phyloP scores from a whole-genome alignment of 2,888 invertebrate species.

The Cheilosia variabilis region DNA sequence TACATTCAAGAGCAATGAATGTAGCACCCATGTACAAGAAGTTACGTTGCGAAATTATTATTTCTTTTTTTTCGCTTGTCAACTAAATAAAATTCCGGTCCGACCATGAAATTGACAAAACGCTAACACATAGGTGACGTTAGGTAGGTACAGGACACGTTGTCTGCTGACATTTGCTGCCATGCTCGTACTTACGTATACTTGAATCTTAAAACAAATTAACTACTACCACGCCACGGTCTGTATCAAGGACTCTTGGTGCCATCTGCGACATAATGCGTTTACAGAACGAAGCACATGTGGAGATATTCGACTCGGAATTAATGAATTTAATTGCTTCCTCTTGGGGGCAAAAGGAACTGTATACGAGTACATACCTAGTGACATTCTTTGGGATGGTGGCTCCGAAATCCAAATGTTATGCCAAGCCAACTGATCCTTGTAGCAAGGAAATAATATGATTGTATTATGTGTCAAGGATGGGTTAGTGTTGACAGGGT shows the following conservation, averaged over 20 bases:
- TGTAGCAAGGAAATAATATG: background rate
- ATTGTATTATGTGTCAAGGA: background rate
- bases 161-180: constrained; percentile 22
- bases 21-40: no score
- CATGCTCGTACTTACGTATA: constrained; percentile 17
- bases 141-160: constrained; percentile 12
- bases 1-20: no score
- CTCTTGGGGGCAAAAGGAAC: constrained; percentile 3
- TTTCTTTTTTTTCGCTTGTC: background rate
- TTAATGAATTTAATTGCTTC: constrained; percentile 62
- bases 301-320: constrained; percentile 42
- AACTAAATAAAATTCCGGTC: constrained; percentile 21
- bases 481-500: background rate
- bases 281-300: constrained; percentile 26
- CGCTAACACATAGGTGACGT: background rate
- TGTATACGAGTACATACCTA: background rate
- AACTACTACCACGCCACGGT: constrained; percentile 18
- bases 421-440: background rate
- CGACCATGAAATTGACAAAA: constrained; percentile 35
- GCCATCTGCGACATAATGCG: background rate
- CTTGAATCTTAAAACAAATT: constrained; percentile 37
- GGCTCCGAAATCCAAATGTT: background rate
- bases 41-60: no score
- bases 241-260: constrained; percentile 31
- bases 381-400: background rate